A percentile compares a stretch with the other conserved stretches of the same genome.
These are phyloP conservation scores for Platichthys flesus DNA, from an alignment of 2,113 vertebrate genomes.

Conservation along the genomic window DNA sequence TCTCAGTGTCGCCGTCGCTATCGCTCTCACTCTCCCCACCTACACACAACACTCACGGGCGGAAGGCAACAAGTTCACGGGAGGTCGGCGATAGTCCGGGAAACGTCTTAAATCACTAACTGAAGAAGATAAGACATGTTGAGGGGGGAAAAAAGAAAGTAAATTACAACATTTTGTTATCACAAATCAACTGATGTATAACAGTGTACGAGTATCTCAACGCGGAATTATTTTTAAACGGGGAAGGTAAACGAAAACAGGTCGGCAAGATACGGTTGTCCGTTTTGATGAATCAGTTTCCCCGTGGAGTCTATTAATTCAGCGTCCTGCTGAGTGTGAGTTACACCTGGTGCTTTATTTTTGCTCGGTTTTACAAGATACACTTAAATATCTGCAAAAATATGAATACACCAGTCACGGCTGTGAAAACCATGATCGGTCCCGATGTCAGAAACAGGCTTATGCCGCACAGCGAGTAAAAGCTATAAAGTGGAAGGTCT, in stretches of 20 bases:
- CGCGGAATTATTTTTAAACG: conserved; percentile 43
- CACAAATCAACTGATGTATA: conserved; percentile 28
- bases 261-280: conserved; percentile 51
- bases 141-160: background rate
- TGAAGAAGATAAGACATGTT: conserved; percentile 16
- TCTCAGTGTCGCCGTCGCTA: conserved; percentile 27
- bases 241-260: conserved; percentile 41
- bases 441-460: background rate
- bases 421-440: background rate
- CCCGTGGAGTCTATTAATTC: conserved; percentile 49
- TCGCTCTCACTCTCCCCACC: conserved; percentile 25
- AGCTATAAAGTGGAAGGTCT: conserved; percentile 20
- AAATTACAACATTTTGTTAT: conserved; percentile 18
- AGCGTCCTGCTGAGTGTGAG: conserved; percentile 34
- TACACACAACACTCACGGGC: conserved; percentile 22
- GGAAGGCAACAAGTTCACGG: conserved; percentile 44
- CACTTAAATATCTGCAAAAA: conserved; percentile 36
- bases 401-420: background rate
- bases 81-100: conserved; percentile 11
- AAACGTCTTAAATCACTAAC: conserved; percentile 31
- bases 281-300: conserved; percentile 63
- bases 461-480: conserved; percentile 8
- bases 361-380: conserved; percentile 35
- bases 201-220: conserved; percentile 10
- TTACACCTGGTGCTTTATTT: conserved; percentile 4